These are phyloP conservation scores for Acrocephalus kingi DNA, from an alignment of 2,113 vertebrate species.

Conservation along the genomic window DNA sequence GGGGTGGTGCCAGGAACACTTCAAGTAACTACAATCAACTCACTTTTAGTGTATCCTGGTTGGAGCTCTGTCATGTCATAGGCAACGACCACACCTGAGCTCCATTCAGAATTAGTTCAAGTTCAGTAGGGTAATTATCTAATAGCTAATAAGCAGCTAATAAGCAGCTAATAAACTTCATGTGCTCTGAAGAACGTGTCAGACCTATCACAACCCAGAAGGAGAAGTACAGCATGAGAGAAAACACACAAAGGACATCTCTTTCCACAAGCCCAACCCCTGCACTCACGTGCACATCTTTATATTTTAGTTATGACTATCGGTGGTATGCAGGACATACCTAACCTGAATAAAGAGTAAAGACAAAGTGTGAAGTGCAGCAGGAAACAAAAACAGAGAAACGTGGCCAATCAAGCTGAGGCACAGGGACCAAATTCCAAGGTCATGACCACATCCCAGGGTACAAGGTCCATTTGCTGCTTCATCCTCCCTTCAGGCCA, in stretches of 20 bases:
- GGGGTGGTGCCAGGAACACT: not conserved
- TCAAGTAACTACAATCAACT: not conserved
- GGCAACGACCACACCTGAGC: not conserved
- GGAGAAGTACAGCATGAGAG: not conserved
- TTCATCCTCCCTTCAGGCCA: not conserved
- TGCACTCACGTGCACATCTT: not conserved
- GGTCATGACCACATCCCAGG: fast-evolving
- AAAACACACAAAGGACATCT: not conserved
- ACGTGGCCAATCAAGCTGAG: not conserved
- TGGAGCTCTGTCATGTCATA: not conserved
- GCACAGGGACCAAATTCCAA: not conserved
- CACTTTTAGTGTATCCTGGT: not conserved
- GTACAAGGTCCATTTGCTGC: not conserved
- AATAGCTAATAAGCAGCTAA: not conserved
- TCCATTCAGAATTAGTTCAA: not conserved
- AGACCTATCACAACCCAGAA: not conserved
- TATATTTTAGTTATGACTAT: not conserved
- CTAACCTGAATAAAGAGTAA: not conserved
- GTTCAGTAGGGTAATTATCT: not conserved
- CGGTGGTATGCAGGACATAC: not conserved
- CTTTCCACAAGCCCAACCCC: not conserved
- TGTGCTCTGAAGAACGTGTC: not conserved
- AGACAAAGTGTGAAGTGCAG: not conserved
- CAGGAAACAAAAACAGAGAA: not conserved
- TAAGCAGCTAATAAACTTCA: not conserved